Conservation (phyloP, 2,113 vertebrate species). For the Gorsachius goisagi region DNA sequence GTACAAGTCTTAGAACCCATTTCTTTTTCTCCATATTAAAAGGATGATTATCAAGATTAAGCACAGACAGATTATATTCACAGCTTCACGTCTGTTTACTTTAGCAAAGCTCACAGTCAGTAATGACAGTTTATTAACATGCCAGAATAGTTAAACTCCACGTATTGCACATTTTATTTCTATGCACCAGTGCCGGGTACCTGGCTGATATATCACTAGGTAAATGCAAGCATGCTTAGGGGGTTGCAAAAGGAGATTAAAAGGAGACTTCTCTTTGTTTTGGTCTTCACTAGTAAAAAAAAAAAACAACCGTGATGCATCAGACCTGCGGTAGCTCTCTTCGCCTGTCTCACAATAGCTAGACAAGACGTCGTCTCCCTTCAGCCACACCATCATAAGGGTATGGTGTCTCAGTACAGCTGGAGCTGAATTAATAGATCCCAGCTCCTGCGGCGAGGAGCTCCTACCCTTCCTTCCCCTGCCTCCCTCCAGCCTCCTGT, state of each 20-base stretch:
- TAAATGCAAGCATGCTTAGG: neutral
- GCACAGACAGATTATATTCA: neutral
- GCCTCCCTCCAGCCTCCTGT: constrained; percentile 52
- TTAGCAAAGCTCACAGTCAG: neutral
- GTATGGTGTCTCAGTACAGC: constrained; percentile 22
- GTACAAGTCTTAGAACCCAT: neutral
- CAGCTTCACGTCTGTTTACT: neutral
- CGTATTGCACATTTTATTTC: neutral
- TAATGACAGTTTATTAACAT: neutral
- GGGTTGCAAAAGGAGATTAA: neutral
- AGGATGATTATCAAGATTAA: neutral
- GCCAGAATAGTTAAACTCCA: neutral
- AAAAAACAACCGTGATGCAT: neutral
- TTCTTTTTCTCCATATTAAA: neutral
- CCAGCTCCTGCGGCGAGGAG: constrained; percentile 4
- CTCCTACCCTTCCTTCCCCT: constrained; percentile 37
- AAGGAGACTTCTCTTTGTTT: neutral
- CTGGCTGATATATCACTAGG: neutral
- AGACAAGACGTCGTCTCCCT: neutral
- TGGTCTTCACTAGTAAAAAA: neutral
- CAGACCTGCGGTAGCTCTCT: neutral
- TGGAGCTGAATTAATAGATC: constrained; percentile 42
- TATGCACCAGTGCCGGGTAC: neutral
- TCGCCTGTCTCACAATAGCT: neutral
- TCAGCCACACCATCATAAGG: neutral